Evolutionary conservation across 2,888 invertebrate genomes (phyloP), one percentile per base, ranked within the genome.

Genomic region (Calameuta filiformis): DNA sequence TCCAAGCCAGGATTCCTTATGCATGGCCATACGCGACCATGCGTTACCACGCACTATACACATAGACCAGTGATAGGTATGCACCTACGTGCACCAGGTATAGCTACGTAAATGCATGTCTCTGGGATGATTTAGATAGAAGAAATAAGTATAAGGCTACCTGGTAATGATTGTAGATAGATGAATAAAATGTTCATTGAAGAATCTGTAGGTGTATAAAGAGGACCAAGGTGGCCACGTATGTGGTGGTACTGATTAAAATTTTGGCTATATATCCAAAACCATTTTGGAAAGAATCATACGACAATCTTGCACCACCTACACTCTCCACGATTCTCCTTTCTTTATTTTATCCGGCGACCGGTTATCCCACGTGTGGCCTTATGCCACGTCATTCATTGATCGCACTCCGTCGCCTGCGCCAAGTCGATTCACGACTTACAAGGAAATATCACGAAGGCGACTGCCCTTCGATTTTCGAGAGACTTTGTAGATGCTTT

Each of bases 351-450:
- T 69, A 80, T 79, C 79, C 79, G 77, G 73, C 79, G 77, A 84
- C 86, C 85, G 84, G 86, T 87, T 86, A 86, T 84, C 86, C 87
- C 86, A 87, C 87, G 84, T 84, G 78, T 82, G 81, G 80, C 83
- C 84, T 85, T 78, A 78, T 75, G 81, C 83, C 82, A 81, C 81
- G 82, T 85, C 83, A 85, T 80, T 82, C 80, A 79, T 83, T 84
- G 83, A 81, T 81, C 80, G 69, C 79, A 71, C 71, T 31, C 71
- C 23, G 23, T 56, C 23, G 56, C 23, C 56, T 56, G 56, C 56
- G 56, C 56, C 56, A 56, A 56, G 23, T 56, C 56, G 56, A 56
- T 56, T 56, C 56, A 56, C 56, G 56, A 56, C 56, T 56, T 56
- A 56, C 56, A 56, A 56, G 56, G 56, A 56, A 56, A 56, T 56